Base-by-base conservation (phyloP, 2,797 vertebrate genomes). In the Crenichthys baileyi region DNA sequence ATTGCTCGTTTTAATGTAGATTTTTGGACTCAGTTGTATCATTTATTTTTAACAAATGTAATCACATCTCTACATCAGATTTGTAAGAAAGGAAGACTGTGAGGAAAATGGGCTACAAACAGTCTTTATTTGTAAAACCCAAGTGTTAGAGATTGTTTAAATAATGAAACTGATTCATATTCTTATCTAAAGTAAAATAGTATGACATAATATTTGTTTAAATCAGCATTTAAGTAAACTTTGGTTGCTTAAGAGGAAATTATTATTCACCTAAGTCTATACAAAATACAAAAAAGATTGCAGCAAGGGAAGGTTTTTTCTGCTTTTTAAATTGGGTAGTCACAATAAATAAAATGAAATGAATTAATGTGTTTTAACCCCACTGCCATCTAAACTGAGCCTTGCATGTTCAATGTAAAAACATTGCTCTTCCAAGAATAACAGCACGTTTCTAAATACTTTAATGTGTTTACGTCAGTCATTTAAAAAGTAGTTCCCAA, bases 401-500 rank as follows among this genome's bases (percentile, higher is more conserved):
- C 65, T 51, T 18, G 26, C 8, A 72, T 31, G n/a, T 72, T 48
- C 29, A 11, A 70, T 70, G 15, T 8, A 70, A 48, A 4, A 26
- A 16, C 15, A 51, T 29, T 0, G 70, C 26, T 20, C 46, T 29
- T 26, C 16, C 9, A 20, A 31, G 18, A 48, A 71, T 8, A 13
- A 16, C 7, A 24, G 26, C 18, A 13, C 7, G 77, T 82, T 65
- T 73, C 71, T 70, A 84, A 79, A 56, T 51, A 50, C 24, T 26
- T 12, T n/a, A 16, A 15, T 61, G 82, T 81, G 70, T 67, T 39
- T 29, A 8, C 7, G 8, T 73, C 24, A 24, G 22, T n/a, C 81
- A 72, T 83, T 20, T 76, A 86, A 50, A 80, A 3, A 44, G 68
- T 56, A 82, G 24, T 58, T 26, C 11, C 24, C 22, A 46, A 46